Evolutionary conservation across 2,113 vertebrate genomes (phyloP).

Genomic region (Columba livia): DNA sequence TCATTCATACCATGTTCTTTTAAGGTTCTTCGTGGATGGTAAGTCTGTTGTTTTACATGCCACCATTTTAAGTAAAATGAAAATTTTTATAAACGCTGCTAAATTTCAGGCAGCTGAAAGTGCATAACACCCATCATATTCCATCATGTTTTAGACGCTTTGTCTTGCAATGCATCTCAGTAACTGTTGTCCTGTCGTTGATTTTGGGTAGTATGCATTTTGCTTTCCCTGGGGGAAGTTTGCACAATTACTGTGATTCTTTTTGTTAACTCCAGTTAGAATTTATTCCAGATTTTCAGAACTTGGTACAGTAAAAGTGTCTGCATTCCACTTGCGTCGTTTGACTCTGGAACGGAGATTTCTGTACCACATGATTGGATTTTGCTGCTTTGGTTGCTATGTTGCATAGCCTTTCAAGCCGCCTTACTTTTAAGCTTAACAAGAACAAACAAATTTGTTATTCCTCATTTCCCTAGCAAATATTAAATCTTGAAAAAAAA

Average conservation of each 20-base stretch:
- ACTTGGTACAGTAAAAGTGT: neutral
- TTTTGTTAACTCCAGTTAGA: neutral
- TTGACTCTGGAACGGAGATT: neutral
- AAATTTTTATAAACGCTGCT: neutral
- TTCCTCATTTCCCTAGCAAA: neutral
- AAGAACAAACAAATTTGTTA: neutral
- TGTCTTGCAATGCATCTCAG: neutral
- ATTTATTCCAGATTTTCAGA: slow-evolving; percentile 29
- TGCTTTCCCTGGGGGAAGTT: neutral
- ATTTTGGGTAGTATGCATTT: neutral
- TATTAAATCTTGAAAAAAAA: neutral
- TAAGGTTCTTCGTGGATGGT: slow-evolving; percentile 88
- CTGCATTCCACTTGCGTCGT: neutral
- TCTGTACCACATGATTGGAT: neutral
- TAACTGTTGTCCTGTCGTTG: neutral
- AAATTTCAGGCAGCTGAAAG: neutral
- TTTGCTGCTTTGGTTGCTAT: neutral
- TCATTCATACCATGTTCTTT: slow-evolving; percentile 79
- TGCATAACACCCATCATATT: neutral
- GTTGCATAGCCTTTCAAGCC: neutral
- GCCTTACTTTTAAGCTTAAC: neutral
- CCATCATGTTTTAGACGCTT: neutral
- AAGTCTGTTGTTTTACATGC: slow-evolving; percentile 67
- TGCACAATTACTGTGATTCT: neutral
- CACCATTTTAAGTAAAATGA: slow-evolving; percentile 9